phyloP scores from a whole-genome alignment of 2,797 vertebrate genomes.

The Ambastaia sidthimunki region DNA sequence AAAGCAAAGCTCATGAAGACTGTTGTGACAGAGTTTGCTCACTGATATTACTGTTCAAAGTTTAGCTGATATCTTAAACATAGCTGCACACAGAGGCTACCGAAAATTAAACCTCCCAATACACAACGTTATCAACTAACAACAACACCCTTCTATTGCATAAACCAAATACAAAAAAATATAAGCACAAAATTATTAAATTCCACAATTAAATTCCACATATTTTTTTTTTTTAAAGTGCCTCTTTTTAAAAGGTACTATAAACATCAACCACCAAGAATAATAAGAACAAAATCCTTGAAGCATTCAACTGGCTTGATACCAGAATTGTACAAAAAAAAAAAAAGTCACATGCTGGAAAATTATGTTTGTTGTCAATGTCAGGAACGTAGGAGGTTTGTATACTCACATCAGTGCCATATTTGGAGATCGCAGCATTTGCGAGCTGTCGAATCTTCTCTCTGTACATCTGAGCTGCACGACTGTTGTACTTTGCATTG shows the following conservation, averaged over 20 bases:
- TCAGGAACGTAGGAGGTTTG: not conserved
- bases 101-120: not conserved
- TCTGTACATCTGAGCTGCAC: slow-evolving; percentile 93
- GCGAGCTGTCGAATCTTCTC: slow-evolving; percentile 94
- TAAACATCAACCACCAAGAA: too few relatives aligned
- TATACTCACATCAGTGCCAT: slow-evolving; percentile 91
- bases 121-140: not conserved
- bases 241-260: too few relatives aligned
- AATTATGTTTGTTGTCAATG: too few relatives aligned
- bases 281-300: too few relatives aligned
- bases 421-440: slow-evolving; percentile 87
- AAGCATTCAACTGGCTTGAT: too few relatives aligned
- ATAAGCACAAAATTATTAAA: too few relatives aligned
- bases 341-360: too few relatives aligned
- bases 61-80: slow-evolving; percentile 15
- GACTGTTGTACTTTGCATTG: slow-evolving; percentile 96
- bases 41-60: slow-evolving; percentile 54
- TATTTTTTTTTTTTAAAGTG: too few relatives aligned
- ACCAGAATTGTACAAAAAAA: too few relatives aligned
- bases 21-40: slow-evolving; percentile 51
- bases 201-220: too few relatives aligned
- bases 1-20: not conserved
- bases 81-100: not conserved
- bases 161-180: not conserved
- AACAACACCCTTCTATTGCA: not conserved